These are phyloP conservation scores for Psammodynastes pulverulentus DNA, from an alignment of 2,113 vertebrate species.

Conservation along the genomic window DNA sequence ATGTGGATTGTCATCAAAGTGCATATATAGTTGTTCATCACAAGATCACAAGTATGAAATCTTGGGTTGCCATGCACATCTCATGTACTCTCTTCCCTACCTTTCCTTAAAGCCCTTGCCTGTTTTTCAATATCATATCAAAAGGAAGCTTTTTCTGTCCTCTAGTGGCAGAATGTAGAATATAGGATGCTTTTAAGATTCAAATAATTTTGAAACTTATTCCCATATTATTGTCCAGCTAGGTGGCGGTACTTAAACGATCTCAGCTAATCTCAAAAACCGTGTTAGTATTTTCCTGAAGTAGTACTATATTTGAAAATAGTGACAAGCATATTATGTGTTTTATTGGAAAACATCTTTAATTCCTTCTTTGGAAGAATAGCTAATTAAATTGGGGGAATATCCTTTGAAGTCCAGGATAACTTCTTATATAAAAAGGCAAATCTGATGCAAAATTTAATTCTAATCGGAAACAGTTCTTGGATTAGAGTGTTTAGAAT, in stretches of 20 bases:
- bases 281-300: background rate
- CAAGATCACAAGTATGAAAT: background rate
- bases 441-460: background rate
- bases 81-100: too few species aligned
- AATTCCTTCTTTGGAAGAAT: background rate
- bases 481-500: background rate
- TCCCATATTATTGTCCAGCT: background rate
- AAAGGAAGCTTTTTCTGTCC: background rate
- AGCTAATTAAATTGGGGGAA: background rate
- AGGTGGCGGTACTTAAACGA: background rate
- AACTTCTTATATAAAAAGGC: background rate
- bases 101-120: background rate
- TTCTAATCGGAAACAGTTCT: background rate
- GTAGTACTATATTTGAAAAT: background rate
- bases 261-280: background rate
- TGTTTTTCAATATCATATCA: background rate
- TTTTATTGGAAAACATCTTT: background rate
- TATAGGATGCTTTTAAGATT: background rate
- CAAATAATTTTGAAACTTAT: background rate
- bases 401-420: background rate
- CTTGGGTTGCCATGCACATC: background rate
- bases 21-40: background rate
- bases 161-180: background rate
- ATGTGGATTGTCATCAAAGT: background rate
- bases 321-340: background rate